Conservation (phyloP, 2,113 vertebrate species). For the Seriola rivoliana region DNA sequence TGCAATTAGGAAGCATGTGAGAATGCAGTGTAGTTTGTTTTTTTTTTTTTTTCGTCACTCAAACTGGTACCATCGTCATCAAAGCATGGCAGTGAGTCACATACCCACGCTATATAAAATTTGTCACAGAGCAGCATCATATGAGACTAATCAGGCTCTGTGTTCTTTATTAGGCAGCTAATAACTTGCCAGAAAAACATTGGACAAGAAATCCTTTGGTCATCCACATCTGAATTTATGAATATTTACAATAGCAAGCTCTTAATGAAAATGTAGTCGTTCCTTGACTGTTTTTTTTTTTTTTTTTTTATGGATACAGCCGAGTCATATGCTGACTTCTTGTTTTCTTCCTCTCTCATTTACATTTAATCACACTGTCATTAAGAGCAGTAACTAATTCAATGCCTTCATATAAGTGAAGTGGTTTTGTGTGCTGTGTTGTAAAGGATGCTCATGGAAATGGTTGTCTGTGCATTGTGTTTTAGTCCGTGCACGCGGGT, state of each 20-base stretch:
- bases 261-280: background rate
- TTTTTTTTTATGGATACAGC: conserved; percentile 11
- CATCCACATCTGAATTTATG: background rate
- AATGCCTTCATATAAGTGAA: background rate
- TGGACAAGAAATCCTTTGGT: conserved; percentile 1
- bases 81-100: conserved; percentile 4
- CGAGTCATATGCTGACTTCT: conserved; percentile 1
- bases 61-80: background rate
- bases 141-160: background rate
- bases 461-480: conserved; percentile 7
- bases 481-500: background rate
- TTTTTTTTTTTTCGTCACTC: background rate
- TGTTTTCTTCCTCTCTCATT: conserved; percentile 31
- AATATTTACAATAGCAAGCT: background rate
- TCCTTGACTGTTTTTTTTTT: background rate
- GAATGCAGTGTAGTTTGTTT: background rate
- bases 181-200: background rate
- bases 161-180: conserved; percentile 18
- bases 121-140: conserved; percentile 9
- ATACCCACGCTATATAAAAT: background rate
- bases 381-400: conserved; percentile 23
- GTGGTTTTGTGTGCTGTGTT: background rate
- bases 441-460: conserved; percentile 3
- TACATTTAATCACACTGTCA: conserved; percentile 25
- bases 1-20: background rate